Evolutionary conservation across 2,113 vertebrate genomes (phyloP), one percentile per base, ranked within the genome.

Genomic region (Tyrannus savana): DNA sequence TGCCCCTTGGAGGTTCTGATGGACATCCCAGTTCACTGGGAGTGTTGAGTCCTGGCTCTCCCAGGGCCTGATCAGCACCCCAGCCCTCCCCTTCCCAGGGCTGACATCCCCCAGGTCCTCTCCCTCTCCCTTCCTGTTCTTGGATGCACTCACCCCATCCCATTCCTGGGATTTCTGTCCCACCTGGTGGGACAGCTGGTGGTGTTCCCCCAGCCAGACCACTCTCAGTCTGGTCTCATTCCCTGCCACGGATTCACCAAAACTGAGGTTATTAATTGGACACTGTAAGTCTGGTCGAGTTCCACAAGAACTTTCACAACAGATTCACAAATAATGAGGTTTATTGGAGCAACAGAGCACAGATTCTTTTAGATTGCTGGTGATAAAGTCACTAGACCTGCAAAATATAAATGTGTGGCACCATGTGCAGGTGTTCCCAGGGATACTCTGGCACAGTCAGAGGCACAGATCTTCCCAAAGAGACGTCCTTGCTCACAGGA

Each of bases 171-270:
- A 5, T 84, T 67, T 84, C 22, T 69, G 50, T 68, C 46, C 60
- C 41, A 10, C 4, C 53, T 24, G 33, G 10, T 56, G 47, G 37
- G 37, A 37, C 37, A 37, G 37, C 47, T 60, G 64, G 14, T 35
- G 3, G 6, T 74, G 69, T 17, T 74, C 59, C 23, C 37, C 37
- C 37, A 37, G 9, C 37, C 37, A 37, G 37, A 37, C 37, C 37
- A 10, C 9, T 33, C 37, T 19, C 10, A 58, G 60, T 63, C 41
- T 31, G 62, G 25, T 12, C 16, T 30, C 1, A 4, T 15, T 16
- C 21, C 4, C 1, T 4, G 25, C 11, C 62, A 13, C 0, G 2
- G 16, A 25, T 30, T 35, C 24, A n/a, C 30, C 69, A 41, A 1
- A 6, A 1, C 28, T 12, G 69, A 39, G 58, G 59, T 53, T 44